Evolutionary conservation across 2,888 invertebrate genomes (phyloP), one percentile per base, ranked within the genome.

Genomic region (Neoaliturus tenellus): DNA sequence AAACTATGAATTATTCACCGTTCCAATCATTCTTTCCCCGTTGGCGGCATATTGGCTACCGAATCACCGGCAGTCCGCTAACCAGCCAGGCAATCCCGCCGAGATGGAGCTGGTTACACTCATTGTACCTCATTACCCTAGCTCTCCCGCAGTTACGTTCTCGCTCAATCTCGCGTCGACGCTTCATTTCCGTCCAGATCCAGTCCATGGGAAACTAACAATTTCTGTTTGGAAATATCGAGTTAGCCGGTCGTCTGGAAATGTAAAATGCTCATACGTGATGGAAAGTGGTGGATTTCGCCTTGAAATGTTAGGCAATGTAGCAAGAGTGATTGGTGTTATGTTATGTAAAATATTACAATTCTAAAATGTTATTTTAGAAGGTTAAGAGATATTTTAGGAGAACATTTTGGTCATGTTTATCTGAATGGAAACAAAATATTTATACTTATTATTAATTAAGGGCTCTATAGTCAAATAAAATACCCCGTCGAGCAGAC

Each of bases 201-300:
- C 62, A 62, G 62, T 62, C 62, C 62, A 62, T 62, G 62, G 62
- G 62, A 62, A 62, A 3, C 12, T 31, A 62, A 1, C 62, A 62
- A 55, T 55, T 55, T 12, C 48, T 8, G 5, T 55, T 55, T 55
- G 62, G 62, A 31, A 62, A 31, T 62, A 62, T 62, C 31, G 62
- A 62, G 62, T 62, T 31, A 2, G 62, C 62, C 31, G 25, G 31
- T 62, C 62, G 1, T 10, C 28, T 28, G 25, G 28, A 28, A 62
- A 62, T 62, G 62, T 31, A 28, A 20, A 55, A 17, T 48, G 20
- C 23, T 55, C 25, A n/a, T n/a, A n/a, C n/a, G n/a, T n/a, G n/a
- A n/a, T 25, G 6, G 55, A 55, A 25, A 23, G 3, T 48, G 35
- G 35, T 35, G 10, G 35, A 35, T 35, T 35, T 35, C 6, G 10